A percentile compares a stretch with the other conserved stretches of the same genome.
Evolutionary conservation across 2,888 invertebrate genomes (phyloP).

Genomic region (Metellina segmentata): DNA sequence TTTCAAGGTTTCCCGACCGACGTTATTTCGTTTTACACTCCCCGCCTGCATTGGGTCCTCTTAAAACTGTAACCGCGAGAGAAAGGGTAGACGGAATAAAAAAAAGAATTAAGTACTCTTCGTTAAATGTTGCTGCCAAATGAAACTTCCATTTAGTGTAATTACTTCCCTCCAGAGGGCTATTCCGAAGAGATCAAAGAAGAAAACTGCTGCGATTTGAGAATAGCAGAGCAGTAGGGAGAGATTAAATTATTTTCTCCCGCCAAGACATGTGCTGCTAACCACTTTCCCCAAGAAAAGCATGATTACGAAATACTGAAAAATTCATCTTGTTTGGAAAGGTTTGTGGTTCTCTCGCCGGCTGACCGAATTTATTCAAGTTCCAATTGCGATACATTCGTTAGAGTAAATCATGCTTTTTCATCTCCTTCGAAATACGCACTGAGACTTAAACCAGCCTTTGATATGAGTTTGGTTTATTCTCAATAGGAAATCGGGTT

Average conservation of each 20-base stretch:
- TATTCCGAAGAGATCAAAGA: constrained; percentile 53
- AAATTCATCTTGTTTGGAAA: constrained; percentile 29
- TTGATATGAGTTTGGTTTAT: too few species aligned
- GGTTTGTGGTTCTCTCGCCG: neutral
- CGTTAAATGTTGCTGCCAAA: constrained; percentile 56
- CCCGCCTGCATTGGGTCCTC: neutral
- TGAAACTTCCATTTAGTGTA: constrained; percentile 65
- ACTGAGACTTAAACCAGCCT: too few species aligned
- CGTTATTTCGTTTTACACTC: constrained; percentile 12
- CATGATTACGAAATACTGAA: constrained; percentile 13
- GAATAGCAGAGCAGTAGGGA: neutral
- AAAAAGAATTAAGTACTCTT: constrained; percentile 51
- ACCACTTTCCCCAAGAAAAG: constrained; percentile 21
- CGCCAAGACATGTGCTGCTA: neutral
- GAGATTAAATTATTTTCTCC: constrained; percentile 64
- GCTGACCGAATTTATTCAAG: neutral
- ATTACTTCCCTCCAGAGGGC: constrained; percentile 49
- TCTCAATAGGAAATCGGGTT: too few species aligned
- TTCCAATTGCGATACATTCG: neutral
- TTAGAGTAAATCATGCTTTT: neutral
- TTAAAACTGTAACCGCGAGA: neutral
- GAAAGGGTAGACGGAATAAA: neutral
- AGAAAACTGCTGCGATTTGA: constrained; percentile 59
- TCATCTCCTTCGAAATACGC: neutral
- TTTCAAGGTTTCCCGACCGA: constrained; percentile 31